Conservation (phyloP, 2,797 vertebrate genomes). For the Labroides dimidiatus region DNA sequence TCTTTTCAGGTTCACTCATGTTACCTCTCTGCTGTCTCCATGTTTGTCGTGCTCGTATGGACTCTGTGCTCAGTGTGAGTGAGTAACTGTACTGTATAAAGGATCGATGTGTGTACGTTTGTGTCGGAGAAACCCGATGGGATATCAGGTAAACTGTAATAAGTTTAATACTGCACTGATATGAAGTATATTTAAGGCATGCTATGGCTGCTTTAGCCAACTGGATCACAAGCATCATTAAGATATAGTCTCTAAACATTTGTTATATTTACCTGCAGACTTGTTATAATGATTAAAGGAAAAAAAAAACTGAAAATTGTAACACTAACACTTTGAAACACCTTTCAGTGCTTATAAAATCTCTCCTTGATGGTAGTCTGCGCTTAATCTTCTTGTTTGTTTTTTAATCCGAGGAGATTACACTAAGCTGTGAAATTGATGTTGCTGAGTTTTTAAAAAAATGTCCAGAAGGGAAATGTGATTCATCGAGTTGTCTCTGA, state of each 20-base stretch:
- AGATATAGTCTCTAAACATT: constrained; percentile 60
- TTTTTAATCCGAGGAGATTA: constrained; percentile 38
- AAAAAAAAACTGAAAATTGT: constrained; percentile 51
- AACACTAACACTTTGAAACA: constrained; percentile 67
- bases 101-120: constrained; percentile 57
- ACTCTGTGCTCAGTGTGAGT: constrained; percentile 61
- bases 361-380: constrained; percentile 48
- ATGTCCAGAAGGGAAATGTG: constrained; percentile 52
- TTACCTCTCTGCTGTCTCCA: constrained; percentile 75
- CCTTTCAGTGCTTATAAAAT: constrained; percentile 62
- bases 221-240: constrained; percentile 71
- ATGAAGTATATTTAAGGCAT: constrained; percentile 76
- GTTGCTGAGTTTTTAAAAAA: constrained; percentile 54
- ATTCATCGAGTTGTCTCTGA: constrained; percentile 56
- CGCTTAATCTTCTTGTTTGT: constrained; percentile 18
- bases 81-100: constrained; percentile 59
- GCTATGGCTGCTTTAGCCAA: constrained; percentile 67
- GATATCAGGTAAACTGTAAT: constrained; percentile 77
- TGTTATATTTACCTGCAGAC: constrained; percentile 62
- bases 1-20: constrained; percentile 79
- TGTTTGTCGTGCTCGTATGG: constrained; percentile 69
- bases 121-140: constrained; percentile 66
- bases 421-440: constrained; percentile 72
- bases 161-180: constrained; percentile 77
- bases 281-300: constrained; percentile 43